Evolutionary conservation across 2,797 vertebrate species (phyloP).

Genomic region (Hyperoplus lanceolatus): DNA sequence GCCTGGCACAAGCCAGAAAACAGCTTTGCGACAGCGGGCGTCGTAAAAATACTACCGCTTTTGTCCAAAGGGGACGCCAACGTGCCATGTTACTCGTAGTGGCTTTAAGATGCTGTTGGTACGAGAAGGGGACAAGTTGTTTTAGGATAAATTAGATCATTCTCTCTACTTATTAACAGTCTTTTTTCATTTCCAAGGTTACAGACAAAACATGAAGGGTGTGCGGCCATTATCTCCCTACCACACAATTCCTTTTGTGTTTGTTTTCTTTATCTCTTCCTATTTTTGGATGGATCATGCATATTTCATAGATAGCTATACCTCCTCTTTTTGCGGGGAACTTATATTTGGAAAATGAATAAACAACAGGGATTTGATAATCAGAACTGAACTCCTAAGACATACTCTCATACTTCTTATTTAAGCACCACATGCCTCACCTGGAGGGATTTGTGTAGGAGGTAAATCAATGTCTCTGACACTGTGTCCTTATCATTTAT

Average conservation of each 20-base stretch:
- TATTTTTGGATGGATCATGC: conserved; percentile 43
- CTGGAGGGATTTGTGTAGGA: conserved; percentile 1
- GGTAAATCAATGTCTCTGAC: neutral
- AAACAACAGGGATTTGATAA: conserved; percentile 64
- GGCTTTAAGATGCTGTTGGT: neutral
- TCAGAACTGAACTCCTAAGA: conserved; percentile 33
- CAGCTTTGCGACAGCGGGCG: no score
- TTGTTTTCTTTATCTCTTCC: conserved; percentile 16
- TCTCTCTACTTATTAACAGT: conserved; percentile 8
- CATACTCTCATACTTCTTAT: conserved; percentile 24
- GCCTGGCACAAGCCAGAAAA: no score
- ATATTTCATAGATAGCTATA: conserved; percentile 62
- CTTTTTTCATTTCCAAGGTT: conserved; percentile 25
- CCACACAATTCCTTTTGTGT: conserved; percentile 4
- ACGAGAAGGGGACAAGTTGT: neutral
- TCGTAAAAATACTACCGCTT: no score
- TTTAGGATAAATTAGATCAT: conserved; percentile 8
- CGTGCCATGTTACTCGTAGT: no score
- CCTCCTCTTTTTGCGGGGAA: conserved; percentile 36
- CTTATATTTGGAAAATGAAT: conserved; percentile 67
- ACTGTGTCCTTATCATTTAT: conserved; percentile 16
- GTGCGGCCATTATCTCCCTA: conserved; percentile 2
- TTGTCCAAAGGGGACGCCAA: no score
- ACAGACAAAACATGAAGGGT: conserved; percentile 9
- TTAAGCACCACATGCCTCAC: conserved; percentile 15